These are phyloP conservation scores for Lepidurus arcticus DNA, from an alignment of 1,140 invertebrate genomes.

Conservation along the genomic window DNA sequence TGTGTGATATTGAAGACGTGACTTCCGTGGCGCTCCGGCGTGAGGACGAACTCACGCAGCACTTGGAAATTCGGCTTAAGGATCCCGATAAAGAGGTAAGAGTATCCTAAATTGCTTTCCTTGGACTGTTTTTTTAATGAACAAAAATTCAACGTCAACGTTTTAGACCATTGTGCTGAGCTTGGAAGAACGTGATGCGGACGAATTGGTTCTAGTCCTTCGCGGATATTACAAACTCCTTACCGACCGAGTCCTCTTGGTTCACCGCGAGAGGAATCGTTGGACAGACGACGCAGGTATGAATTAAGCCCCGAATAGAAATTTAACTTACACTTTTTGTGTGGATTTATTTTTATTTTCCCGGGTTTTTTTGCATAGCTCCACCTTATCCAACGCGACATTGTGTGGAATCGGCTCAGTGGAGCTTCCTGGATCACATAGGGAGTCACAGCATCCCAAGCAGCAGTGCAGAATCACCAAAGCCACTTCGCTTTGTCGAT, in stretches of 20 bases:
- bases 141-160: slow-evolving; percentile 27
- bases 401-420: slow-evolving; percentile 65
- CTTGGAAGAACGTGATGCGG: slow-evolving; percentile 77
- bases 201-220: slow-evolving; percentile 72
- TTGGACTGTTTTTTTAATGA: not conserved
- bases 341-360: slow-evolving; percentile 34
- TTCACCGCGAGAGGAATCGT: slow-evolving; percentile 56
- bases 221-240: slow-evolving; percentile 57
- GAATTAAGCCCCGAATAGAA: slow-evolving; percentile 1
- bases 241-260: slow-evolving; percentile 48
- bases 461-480: slow-evolving; percentile 45
- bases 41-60: slow-evolving; percentile 63
- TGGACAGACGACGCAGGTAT: slow-evolving; percentile 59
- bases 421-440: slow-evolving; percentile 60
- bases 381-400: slow-evolving; percentile 74
- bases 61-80: slow-evolving; percentile 47
- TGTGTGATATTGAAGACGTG: slow-evolving; percentile 74
- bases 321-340: slow-evolving; percentile 26
- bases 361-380: slow-evolving; percentile 52
- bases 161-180: slow-evolving; percentile 58
- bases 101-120: slow-evolving; percentile 43
- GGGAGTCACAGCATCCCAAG: slow-evolving; percentile 36
- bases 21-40: slow-evolving; percentile 61
- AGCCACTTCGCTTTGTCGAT: slow-evolving; percentile 43
- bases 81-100: slow-evolving; percentile 51